Conservation (phyloP, 2,113 vertebrate genomes). For the Chaenocephalus aceratus region DNA sequence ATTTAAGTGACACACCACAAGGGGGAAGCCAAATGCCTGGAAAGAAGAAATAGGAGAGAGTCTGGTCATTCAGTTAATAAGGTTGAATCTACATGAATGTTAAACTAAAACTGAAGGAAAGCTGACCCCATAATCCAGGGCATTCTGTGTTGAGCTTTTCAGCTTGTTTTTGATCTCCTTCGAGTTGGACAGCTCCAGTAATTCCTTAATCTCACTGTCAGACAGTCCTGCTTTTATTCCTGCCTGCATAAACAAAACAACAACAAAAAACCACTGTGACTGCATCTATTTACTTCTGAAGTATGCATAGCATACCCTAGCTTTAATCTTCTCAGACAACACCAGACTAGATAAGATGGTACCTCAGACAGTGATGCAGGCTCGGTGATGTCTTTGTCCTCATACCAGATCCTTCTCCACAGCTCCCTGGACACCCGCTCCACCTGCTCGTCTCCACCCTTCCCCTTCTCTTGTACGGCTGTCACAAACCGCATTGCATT, state of each 20-base stretch:
- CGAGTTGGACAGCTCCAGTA: conserved; percentile 78
- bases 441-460: conserved; percentile 65
- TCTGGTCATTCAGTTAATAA: background rate
- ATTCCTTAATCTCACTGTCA: conserved; percentile 73
- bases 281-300: too few species aligned
- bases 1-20: conserved; percentile 85
- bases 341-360: background rate
- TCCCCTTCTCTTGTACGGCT: conserved; percentile 77
- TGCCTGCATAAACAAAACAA: conserved; percentile 78
- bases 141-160: conserved; percentile 84
- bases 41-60: background rate
- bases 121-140: conserved; percentile 87
- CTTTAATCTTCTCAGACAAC: background rate
- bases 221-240: conserved; percentile 87
- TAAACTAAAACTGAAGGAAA: background rate
- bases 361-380: conserved; percentile 82
- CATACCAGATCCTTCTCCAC: conserved; percentile 88
- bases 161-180: conserved; percentile 89
- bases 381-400: conserved; percentile 88
- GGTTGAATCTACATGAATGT: background rate
- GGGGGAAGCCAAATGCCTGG: conserved; percentile 92
- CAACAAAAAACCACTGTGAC: background rate
- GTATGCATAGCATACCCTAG: too few species aligned
- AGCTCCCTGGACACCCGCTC: conserved; percentile 89
- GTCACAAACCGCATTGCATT: conserved; percentile 89